phyloP scores from a whole-genome alignment of 2,797 vertebrate genomes.

The Pachyuromys duprasi region DNA sequence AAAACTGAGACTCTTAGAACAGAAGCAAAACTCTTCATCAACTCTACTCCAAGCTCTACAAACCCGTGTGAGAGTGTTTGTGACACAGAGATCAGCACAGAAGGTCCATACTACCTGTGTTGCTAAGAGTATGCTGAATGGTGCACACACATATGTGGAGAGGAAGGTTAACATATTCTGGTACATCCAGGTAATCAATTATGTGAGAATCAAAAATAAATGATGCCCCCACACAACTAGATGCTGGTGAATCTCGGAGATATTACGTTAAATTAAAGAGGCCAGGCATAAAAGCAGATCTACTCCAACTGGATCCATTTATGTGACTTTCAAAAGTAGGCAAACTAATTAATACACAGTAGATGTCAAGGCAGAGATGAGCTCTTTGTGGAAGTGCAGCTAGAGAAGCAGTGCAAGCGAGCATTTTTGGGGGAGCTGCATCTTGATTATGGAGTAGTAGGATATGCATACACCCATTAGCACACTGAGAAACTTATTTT shows the following conservation, averaged over 20 bases:
- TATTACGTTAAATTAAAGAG: neutral
- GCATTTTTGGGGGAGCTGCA: neutral
- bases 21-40: neutral
- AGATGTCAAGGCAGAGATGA: neutral
- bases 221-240: neutral
- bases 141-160: neutral
- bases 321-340: neutral
- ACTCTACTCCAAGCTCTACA: no score
- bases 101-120: neutral
- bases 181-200: no score
- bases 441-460: neutral
- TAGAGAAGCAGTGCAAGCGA: neutral
- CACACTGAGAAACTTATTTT: neutral
- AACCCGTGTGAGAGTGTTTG: neutral
- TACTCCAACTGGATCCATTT: neutral
- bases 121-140: neutral
- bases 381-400: neutral
- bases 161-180: accelerated
- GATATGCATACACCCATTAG: neutral
- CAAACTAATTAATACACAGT: neutral
- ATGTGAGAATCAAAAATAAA: neutral
- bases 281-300: neutral
- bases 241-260: neutral
- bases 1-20: neutral
- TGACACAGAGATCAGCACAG: neutral